phyloP scores from a whole-genome alignment of 2,888 invertebrate species.

The Agapostemon virescens region DNA sequence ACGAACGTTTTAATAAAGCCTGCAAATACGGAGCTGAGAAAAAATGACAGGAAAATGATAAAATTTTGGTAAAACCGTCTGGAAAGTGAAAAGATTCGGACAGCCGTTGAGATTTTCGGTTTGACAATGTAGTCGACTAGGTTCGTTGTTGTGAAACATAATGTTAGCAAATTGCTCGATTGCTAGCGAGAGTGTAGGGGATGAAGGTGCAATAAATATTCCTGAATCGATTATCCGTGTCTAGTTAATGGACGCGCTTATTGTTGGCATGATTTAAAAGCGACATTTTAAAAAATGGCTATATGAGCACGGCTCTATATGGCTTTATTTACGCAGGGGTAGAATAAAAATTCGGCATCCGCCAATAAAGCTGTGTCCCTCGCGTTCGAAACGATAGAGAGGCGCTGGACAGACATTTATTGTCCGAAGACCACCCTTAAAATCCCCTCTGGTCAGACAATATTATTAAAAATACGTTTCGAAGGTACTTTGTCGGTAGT shows the following conservation, averaged over 20 bases:
- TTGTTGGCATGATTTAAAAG: constrained; percentile 74
- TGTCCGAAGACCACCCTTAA: constrained; percentile 24
- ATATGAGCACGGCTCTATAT: constrained; percentile 47
- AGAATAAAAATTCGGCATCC: constrained; percentile 77
- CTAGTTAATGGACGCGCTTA: constrained; percentile 55
- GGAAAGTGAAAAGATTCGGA: not conserved
- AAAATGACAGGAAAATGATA: not conserved
- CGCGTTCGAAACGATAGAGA: constrained; percentile 54
- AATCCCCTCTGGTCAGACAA: constrained; percentile 9
- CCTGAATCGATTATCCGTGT: constrained; percentile 38
- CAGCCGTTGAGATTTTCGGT: not conserved
- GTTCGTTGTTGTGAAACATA: not conserved
- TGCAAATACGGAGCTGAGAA: not conserved
- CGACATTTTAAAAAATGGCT: constrained; percentile 71
- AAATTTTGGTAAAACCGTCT: not conserved
- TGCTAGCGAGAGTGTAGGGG: constrained; percentile 29
- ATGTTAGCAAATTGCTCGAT: constrained; percentile 39
- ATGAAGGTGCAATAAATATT: constrained; percentile 47
- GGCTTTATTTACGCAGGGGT: constrained; percentile 72
- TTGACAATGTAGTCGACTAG: not conserved
- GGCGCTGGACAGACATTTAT: constrained; percentile 55
- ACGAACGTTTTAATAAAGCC: not conserved
- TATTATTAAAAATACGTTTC: not conserved
- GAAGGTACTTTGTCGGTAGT: not conserved
- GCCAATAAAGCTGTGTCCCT: constrained; percentile 71